phyloP scores from a whole-genome alignment of 2,888 invertebrate genomes.

The Chrysomela aeneicollis region DNA sequence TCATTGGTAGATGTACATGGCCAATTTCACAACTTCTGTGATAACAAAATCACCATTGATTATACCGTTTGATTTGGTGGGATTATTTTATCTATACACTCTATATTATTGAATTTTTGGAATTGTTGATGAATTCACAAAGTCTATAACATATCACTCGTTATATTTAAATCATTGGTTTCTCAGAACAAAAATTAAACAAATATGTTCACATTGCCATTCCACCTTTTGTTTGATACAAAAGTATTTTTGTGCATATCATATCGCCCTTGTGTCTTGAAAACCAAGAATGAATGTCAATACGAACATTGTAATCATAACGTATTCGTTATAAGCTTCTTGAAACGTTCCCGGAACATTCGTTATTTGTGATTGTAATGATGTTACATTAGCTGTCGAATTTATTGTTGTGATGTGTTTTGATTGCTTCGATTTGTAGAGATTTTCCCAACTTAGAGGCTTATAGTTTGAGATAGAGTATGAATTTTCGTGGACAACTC shows the following conservation, averaged over 20 bases:
- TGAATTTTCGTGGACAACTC: constrained; percentile 47
- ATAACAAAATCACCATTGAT: constrained; percentile 14
- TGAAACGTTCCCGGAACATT: background rate
- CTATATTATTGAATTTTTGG: constrained; percentile 14
- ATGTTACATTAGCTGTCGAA: constrained; percentile 10
- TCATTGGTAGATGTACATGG: background rate
- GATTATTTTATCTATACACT: constrained; percentile 18
- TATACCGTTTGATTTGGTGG: constrained; percentile 11
- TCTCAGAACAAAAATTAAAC: no score
- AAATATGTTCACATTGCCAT: no score
- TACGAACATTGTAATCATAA: no score
- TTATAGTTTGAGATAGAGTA: constrained; percentile 40
- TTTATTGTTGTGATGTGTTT: constrained; percentile 9
- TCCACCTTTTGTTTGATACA: no score
- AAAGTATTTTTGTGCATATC: constrained; percentile 1
- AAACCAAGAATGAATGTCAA: background rate
- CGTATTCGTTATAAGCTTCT: no score
- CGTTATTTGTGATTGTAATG: constrained; percentile 15
- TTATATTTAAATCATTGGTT: background rate
- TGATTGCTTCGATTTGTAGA: background rate
- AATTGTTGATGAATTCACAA: constrained; percentile 12
- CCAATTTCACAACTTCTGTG: constrained; percentile 29
- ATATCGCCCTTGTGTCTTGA: constrained; percentile 10
- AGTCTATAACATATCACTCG: constrained; percentile 18
- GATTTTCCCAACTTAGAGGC: constrained; percentile 23